Base-by-base conservation (phyloP, 2,113 vertebrate species). In the Urocynchramus pylzowi region DNA sequence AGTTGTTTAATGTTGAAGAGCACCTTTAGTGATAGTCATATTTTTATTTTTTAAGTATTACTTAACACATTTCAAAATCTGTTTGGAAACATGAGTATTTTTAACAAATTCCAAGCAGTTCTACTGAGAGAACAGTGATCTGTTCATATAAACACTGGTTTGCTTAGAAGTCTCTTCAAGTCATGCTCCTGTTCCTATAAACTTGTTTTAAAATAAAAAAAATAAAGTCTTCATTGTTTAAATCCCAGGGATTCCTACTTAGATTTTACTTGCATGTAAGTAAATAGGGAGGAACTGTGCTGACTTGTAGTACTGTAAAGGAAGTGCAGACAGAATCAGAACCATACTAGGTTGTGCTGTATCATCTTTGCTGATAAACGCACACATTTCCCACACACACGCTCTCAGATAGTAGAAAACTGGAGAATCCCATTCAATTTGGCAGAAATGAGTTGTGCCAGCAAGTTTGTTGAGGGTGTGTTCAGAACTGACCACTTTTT, bases 401-500 rank as follows among this genome's bases (percentile, higher is more conserved):
- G 0, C 26, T 76, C 22, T 50, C 10, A 8, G 54, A 30, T 28
- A 31, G 28, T 19, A 22, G 24, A 76, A 91, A 82, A 60, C 42
- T 16, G 14, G 45, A 87, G 35, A 65, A 75, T 76, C 52, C 44
- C 35, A 30, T 1, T 74, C 59, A 87, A 65, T 33, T 76, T 10
- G 3, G 27, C 30, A 85, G 52, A 94, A 96, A 89, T 88, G 31
- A 87, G 56, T 69, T 69, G 69, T 71, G 30, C 53, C 45, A 37
- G 39, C 42, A 59, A 73, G 59, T 70, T 80, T 88, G 37, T 63
- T 41, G 60, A 44, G 82, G 57, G 31, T 23, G 37, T 69, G 49
- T 56, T 79, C 64, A 91, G 44, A 82, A 75, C 79, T 89, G 89
- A 92, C 68, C 83, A 82, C 68, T 91, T 96, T 67, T 87, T 73